Evolutionary conservation across 1,140 invertebrate species (phyloP).

Genomic region (Drosophila fuyamai): DNA sequence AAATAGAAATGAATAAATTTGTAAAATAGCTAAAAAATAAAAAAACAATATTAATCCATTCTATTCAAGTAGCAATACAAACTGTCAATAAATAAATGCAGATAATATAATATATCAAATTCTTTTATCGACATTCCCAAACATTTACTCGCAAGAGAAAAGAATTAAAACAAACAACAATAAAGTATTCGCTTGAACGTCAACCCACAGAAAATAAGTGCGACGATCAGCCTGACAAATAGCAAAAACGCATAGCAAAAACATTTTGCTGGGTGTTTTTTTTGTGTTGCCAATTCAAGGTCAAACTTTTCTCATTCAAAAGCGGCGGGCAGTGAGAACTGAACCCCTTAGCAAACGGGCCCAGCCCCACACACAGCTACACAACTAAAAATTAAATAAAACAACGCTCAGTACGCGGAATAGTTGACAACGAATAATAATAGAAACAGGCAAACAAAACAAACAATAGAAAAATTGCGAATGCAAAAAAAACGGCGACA

Average conservation of each 20-base stretch:
- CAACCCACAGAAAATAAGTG: slow-evolving; percentile 3
- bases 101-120: neutral
- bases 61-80: neutral
- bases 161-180: neutral
- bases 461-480: slow-evolving; percentile 62
- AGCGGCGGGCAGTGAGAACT: slow-evolving; percentile 47
- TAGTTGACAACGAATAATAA: slow-evolving; percentile 76
- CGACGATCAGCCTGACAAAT: slow-evolving; percentile 40
- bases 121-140: slow-evolving; percentile 3
- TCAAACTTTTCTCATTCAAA: slow-evolving; percentile 80
- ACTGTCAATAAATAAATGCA: neutral
- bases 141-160: slow-evolving; percentile 6
- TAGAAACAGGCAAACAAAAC: slow-evolving; percentile 63
- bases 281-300: slow-evolving; percentile 60
- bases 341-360: slow-evolving; percentile 62
- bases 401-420: slow-evolving; percentile 62
- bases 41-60: too few species aligned
- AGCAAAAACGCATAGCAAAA: slow-evolving; percentile 60
- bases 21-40: too few species aligned
- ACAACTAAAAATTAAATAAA: slow-evolving; percentile 24
- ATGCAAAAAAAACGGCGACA: slow-evolving; percentile 36
- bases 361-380: slow-evolving; percentile 41
- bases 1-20: too few species aligned
- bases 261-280: slow-evolving; percentile 41
- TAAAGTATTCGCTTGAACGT: slow-evolving; percentile 1